Percentiles rank a stretch among this genome's conserved stretches.
Conservation (phyloP, 2,888 invertebrate genomes). For the Hypolimnas misippus region DNA sequence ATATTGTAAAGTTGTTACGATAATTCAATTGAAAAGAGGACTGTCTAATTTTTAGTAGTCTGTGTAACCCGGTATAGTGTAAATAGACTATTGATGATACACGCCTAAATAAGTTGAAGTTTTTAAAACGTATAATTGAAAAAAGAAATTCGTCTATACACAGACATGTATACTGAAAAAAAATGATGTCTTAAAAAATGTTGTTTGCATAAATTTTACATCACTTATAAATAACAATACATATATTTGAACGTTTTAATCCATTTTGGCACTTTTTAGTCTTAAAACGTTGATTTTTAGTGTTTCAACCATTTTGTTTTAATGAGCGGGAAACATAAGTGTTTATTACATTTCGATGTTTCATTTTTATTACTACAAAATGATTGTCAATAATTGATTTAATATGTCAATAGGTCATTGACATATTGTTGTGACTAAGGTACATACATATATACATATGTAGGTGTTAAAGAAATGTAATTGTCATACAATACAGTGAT, state of each 20-base stretch:
- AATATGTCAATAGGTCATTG: conserved; percentile 4
- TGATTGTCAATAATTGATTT: background rate
- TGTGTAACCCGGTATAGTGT: too few species aligned
- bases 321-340: background rate
- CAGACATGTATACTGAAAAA: too few species aligned
- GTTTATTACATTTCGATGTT: background rate
- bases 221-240: background rate
- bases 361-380: background rate
- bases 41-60: too few species aligned
- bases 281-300: background rate
- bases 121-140: too few species aligned
- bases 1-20: too few species aligned
- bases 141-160: too few species aligned
- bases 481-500: background rate
- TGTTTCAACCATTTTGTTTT: background rate
- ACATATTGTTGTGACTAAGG: background rate
- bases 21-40: too few species aligned
- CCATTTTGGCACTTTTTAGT: background rate
- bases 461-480: background rate
- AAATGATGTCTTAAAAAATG: too few species aligned
- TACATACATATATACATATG: background rate
- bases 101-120: too few species aligned
- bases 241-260: background rate
- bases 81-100: too few species aligned
- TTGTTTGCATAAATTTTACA: too few species aligned